Conservation (phyloP, 2,797 vertebrate genomes). For the Pseudopleuronectes americanus region DNA sequence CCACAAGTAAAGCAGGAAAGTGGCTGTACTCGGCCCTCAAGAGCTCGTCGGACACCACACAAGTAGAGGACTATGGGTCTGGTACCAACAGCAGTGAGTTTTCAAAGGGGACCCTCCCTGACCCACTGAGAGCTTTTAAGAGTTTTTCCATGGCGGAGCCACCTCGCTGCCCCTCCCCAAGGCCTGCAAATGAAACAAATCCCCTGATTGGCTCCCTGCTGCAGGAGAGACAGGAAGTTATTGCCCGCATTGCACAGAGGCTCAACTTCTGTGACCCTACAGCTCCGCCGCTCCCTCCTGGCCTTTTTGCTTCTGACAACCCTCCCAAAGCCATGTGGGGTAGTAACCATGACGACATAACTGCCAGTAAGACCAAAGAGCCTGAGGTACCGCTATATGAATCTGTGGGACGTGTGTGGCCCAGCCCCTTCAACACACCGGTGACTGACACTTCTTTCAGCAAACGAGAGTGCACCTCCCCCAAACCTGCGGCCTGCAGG, state of each 20-base stretch:
- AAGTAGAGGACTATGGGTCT: constrained; percentile 80
- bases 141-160: constrained; percentile 88
- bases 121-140: constrained; percentile 89
- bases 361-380: constrained; percentile 90
- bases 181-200: constrained; percentile 87
- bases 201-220: constrained; percentile 95
- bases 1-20: constrained; percentile 87
- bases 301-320: constrained; percentile 82
- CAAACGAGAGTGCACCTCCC: constrained; percentile 81
- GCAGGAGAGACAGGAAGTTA: constrained; percentile 97
- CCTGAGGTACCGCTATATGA: constrained; percentile 77
- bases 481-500: constrained; percentile 88
- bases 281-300: constrained; percentile 86
- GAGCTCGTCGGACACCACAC: constrained; percentile 80
- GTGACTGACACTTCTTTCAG: constrained; percentile 72
- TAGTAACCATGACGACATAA: constrained; percentile 80
- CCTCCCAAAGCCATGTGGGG: constrained; percentile 87
- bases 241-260: constrained; percentile 97
- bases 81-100: constrained; percentile 77
- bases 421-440: constrained; percentile 83
- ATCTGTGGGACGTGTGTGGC: constrained; percentile 75
- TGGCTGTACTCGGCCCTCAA: constrained; percentile 84
- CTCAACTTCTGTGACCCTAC: constrained; percentile 96
- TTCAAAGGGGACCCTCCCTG: constrained; percentile 77
- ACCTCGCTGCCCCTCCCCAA: constrained; percentile 80